Percentiles rank a stretch among this genome's conserved stretches.
phyloP scores from a whole-genome alignment of 2,113 vertebrate genomes.

The Pygoscelis antarcticus region DNA sequence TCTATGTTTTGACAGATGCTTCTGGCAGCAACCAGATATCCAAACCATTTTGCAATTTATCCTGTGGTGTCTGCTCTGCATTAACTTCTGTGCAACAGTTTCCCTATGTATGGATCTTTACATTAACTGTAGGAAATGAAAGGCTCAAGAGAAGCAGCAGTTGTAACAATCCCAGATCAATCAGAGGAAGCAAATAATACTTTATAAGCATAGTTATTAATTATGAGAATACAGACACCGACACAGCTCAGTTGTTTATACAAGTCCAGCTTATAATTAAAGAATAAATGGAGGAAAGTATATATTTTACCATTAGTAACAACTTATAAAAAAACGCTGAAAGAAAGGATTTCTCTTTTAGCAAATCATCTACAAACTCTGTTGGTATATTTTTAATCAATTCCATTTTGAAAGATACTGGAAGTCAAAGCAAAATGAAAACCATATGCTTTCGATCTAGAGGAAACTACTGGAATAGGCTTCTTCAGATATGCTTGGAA shows the following conservation, averaged over 20 bases:
- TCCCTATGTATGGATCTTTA: neutral
- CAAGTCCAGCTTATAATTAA: neutral
- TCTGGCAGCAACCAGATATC: neutral
- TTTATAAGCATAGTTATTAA: neutral
- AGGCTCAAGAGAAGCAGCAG: neutral
- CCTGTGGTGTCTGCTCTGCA: neutral
- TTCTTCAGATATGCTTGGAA: neutral
- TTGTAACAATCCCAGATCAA: neutral
- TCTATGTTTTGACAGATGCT: neutral
- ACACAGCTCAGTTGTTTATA: neutral
- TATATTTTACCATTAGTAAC: neutral
- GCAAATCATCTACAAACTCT: neutral
- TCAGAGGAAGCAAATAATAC: neutral
- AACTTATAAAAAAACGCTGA: neutral
- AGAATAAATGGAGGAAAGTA: neutral
- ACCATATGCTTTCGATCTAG: neutral
- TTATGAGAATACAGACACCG: neutral
- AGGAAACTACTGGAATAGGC: neutral
- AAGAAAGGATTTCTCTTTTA: neutral
- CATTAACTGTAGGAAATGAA: neutral
- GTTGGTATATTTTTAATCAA: neutral
- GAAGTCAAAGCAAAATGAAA: neutral
- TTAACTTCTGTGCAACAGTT: neutral
- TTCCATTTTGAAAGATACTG: neutral
- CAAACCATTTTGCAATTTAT: neutral